Base-by-base conservation (phyloP, 2,797 vertebrate species). In the Chelonia mydas region DNA sequence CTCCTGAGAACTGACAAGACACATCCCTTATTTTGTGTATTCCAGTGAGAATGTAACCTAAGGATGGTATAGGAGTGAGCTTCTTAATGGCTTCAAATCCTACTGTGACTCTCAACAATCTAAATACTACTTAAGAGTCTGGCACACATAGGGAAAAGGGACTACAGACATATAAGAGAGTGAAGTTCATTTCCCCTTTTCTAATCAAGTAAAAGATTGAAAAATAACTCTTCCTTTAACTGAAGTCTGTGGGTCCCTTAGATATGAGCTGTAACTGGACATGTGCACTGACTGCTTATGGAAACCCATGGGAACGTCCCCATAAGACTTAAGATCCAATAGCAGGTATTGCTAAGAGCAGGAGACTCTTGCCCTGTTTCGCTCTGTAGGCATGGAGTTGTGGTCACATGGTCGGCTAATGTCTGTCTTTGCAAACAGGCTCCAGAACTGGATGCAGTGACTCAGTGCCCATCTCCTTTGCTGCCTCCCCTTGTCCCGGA, bases 391-490 rank as follows among this genome's bases (percentile, higher is more conserved):
- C n/a, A n/a, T n/a, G n/a, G n/a, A n/a, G n/a, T n/a, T n/a, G n/a
- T n/a, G n/a, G n/a, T n/a, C n/a, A n/a, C n/a, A n/a, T n/a, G n/a
- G n/a, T n/a, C n/a, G n/a, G n/a, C n/a, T n/a, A 27, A 83, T 16
- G 25, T 50, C 17, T 3, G 47, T 87, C 72, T 47, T 77, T 87
- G 8, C 87, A 88, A 59, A 31, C 96, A 96, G 86, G 94, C 28
- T 1, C 82, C 93, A 65, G 97, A 95, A 87, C 94, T 81, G 92
- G 80, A 76, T 82, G 47, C 89, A 80, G 85, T 61, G 17, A 74
- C 80, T 4, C 86, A 68, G 83, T 92, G 87, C 68, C 89, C 81
- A n/a, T 91, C 96, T 12, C 93, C 97, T 54, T 77, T 87, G 0
- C 94, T 45, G 79, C 84, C 90, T 1, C 84, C 81, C 53, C 68